A percentile compares a stretch with the other conserved stretches of the same genome.
Conservation (phyloP, 2,888 invertebrate genomes). For the Xanthia icteritia region DNA sequence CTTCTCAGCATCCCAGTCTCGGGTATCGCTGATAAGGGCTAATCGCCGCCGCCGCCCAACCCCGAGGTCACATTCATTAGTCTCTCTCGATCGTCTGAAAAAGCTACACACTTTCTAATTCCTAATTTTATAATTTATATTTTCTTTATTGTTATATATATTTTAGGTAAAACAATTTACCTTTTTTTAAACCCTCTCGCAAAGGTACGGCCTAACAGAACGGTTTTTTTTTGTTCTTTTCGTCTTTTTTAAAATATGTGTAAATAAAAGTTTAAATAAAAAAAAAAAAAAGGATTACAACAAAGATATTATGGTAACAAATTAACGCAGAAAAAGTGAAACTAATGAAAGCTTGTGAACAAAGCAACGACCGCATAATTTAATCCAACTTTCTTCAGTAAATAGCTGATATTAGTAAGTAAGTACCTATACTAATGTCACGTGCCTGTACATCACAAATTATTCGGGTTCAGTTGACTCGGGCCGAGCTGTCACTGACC, state of each 20-base stretch:
- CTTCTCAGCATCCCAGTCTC: neutral
- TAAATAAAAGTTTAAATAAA: neutral
- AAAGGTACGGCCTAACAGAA: neutral
- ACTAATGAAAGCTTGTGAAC: neutral
- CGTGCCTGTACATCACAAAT: neutral
- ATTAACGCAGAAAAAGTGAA: neutral
- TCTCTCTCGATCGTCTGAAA: too few species aligned
- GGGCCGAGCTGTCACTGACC: too few species aligned
- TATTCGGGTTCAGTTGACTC: too few species aligned
- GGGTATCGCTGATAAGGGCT: neutral
- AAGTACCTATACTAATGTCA: neutral
- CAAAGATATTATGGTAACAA: neutral
- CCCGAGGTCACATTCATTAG: neutral
- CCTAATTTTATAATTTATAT: too few species aligned
- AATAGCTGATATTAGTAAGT: neutral
- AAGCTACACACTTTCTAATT: too few species aligned
- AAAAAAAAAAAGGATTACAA: neutral
- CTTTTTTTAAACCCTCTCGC: neutral
- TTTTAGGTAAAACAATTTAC: neutral
- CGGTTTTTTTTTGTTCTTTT: too few species aligned
- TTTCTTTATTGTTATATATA: too few species aligned
- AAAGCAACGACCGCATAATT: neutral
- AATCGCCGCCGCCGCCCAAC: neutral
- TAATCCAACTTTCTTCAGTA: neutral
- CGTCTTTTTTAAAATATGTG: too few species aligned